phyloP scores from a whole-genome alignment of 2,113 vertebrate species.

The Chloroceryle aenea region DNA sequence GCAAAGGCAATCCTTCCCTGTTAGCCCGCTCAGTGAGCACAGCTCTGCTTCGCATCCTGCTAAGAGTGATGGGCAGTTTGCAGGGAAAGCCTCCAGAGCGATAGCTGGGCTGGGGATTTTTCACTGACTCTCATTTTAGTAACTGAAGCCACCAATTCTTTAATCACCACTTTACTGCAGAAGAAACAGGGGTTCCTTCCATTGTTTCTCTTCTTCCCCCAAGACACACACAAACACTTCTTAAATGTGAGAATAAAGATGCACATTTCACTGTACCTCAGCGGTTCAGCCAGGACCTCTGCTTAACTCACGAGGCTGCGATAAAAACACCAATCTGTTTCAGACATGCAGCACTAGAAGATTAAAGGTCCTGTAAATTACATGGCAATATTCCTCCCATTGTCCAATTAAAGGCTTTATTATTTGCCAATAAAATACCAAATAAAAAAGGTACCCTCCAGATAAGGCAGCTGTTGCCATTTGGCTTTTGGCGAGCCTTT shows the following conservation, averaged over 20 bases:
- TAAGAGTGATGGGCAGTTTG: not conserved
- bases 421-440: conserved; percentile 76
- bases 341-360: conserved; percentile 62
- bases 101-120: not conserved
- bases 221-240: not conserved
- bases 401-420: conserved; percentile 75
- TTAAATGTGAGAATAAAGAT: conserved; percentile 10
- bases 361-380: conserved; percentile 76
- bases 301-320: conserved; percentile 12
- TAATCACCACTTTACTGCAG: not conserved
- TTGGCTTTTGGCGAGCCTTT: conserved; percentile 33
- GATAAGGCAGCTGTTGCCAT: conserved; percentile 65
- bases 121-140: not conserved
- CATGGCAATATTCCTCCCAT: conserved; percentile 53
- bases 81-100: not conserved
- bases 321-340: conserved; percentile 65
- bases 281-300: conserved; percentile 7
- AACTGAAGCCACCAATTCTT: not conserved
- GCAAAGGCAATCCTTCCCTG: conserved; percentile 63
- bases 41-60: not conserved
- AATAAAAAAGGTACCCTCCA: conserved; percentile 63
- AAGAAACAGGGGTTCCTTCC: not conserved
- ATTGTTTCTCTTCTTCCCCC: not conserved
- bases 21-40: not conserved
- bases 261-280: conserved; percentile 34